Conservation (phyloP, 1,140 invertebrate species). For the Eulimnadia texana region DNA sequence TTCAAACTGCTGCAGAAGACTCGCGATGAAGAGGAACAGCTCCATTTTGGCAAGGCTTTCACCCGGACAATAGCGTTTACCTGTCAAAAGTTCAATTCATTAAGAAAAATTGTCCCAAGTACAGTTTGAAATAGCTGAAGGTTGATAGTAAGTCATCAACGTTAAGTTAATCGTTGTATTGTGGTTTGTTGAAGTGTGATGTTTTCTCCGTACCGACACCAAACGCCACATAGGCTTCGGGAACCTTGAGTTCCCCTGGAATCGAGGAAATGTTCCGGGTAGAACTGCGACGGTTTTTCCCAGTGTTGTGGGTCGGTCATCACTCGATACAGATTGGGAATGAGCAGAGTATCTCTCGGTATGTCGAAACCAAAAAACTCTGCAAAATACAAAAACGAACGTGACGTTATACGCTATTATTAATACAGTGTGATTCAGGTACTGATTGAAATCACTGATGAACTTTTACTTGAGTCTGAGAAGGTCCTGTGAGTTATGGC, state of each 20-base stretch:
- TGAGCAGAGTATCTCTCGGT: slow-evolving; percentile 27
- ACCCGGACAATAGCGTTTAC: slow-evolving; percentile 25
- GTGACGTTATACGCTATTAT: too few relatives aligned
- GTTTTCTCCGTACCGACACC: slow-evolving; percentile 7
- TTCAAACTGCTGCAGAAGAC: slow-evolving; percentile 25
- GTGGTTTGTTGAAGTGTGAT: too few relatives aligned
- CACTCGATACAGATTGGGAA: slow-evolving; percentile 26
- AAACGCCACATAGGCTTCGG: slow-evolving; percentile 9
- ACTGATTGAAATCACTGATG: too few relatives aligned
- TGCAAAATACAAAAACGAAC: background rate
- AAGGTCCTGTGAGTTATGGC: too few relatives aligned
- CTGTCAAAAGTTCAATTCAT: slow-evolving; percentile 9
- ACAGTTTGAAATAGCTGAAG: too few relatives aligned
- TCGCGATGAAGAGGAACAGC: slow-evolving; percentile 26
- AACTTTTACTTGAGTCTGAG: slow-evolving; percentile 15
- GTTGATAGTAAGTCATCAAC: too few relatives aligned
- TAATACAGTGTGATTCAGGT: too few relatives aligned
- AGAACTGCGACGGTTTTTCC: slow-evolving; percentile 26
- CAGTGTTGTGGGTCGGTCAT: slow-evolving; percentile 25
- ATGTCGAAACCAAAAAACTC: slow-evolving; percentile 24
- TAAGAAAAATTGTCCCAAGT: background rate
- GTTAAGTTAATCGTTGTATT: too few relatives aligned
- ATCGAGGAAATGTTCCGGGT: slow-evolving; percentile 27
- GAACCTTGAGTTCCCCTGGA: slow-evolving; percentile 19
- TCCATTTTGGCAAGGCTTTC: slow-evolving; percentile 27